phyloP scores from a whole-genome alignment of 2,797 vertebrate species.

The Siniperca scherzeri region DNA sequence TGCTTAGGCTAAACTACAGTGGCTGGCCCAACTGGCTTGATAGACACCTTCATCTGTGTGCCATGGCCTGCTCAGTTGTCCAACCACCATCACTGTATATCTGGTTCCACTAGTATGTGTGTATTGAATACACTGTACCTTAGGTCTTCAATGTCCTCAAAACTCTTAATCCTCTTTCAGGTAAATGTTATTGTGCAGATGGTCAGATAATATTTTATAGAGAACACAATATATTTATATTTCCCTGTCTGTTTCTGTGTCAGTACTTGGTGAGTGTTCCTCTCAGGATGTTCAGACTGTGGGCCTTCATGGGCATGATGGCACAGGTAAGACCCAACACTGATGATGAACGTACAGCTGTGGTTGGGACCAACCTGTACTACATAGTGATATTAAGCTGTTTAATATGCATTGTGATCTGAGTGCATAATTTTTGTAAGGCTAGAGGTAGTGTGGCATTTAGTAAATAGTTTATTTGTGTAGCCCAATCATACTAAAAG shows the following conservation, averaged over 20 bases:
- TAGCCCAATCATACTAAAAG: not conserved
- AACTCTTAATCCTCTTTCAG: not conserved
- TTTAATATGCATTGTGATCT: not conserved
- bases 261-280: slow-evolving; percentile 95
- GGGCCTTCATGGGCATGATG: slow-evolving; percentile 96
- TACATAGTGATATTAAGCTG: not conserved
- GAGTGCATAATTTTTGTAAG: not conserved
- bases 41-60: not conserved
- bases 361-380: not conserved
- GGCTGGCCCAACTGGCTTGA: not conserved
- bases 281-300: slow-evolving; percentile 94
- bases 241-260: slow-evolving; percentile 11
- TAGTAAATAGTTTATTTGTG: not conserved
- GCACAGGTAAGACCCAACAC: slow-evolving; percentile 87
- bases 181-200: not conserved
- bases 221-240: not conserved
- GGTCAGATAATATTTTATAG: not conserved
- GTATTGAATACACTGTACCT: not conserved
- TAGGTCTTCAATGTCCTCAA: not conserved
- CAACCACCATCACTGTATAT: not conserved
- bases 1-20: too few relatives aligned
- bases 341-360: not conserved
- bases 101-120: not conserved
- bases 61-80: not conserved
- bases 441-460: not conserved